Conservation (phyloP, 2,113 vertebrate species). For the Dicaeum eximium region DNA sequence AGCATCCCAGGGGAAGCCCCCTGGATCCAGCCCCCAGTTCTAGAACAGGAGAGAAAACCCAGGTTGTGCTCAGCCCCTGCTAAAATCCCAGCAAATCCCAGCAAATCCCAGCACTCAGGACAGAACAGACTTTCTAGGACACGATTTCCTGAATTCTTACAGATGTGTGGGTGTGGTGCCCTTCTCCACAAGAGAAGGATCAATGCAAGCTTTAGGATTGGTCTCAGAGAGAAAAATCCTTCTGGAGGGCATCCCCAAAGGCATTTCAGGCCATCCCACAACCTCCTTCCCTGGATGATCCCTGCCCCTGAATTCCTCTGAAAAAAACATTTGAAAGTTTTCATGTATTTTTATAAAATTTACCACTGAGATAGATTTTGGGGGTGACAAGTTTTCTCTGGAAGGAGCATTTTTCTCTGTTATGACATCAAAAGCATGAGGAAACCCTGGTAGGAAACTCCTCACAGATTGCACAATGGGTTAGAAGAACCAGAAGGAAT, state of each 20-base stretch:
- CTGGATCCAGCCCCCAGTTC: background rate
- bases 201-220: background rate
- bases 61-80: background rate
- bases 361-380: background rate
- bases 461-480: background rate
- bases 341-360: background rate
- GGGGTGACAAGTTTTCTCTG: background rate
- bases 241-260: background rate
- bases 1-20: background rate
- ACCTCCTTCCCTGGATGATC: background rate
- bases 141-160: background rate
- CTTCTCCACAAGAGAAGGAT: accelerated
- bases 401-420: background rate
- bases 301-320: background rate
- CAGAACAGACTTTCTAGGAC: background rate
- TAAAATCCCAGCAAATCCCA: background rate
- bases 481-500: background rate
- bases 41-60: background rate
- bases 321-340: accelerated
- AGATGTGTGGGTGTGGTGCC: accelerated
- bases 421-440: background rate
- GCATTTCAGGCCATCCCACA: background rate
- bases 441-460: background rate
- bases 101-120: background rate
- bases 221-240: too few relatives aligned